These are phyloP conservation scores for Calvadosia cruxmelitensis DNA, from an alignment of 30 jellyfish, hydroid and myxozoan genomes.

Conservation along the genomic window DNA sequence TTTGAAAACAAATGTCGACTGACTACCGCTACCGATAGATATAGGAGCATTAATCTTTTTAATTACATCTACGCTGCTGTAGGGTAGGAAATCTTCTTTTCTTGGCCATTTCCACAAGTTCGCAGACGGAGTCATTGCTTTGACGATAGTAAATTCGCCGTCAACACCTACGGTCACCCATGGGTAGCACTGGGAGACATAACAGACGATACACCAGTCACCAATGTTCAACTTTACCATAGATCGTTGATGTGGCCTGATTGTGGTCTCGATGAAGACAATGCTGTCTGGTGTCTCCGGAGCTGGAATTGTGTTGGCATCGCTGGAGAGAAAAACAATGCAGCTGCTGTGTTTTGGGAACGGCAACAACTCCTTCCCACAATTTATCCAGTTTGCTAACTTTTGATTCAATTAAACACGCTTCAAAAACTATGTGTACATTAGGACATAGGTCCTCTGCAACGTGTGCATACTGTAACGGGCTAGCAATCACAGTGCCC, in stretches of 20 bases:
- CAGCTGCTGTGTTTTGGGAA: conserved; percentile 16
- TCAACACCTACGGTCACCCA: conserved; percentile 6
- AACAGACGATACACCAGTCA: conserved; percentile 22
- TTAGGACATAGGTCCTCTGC: conserved; percentile 11
- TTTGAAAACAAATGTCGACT: too few species aligned
- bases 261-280: too few species aligned
- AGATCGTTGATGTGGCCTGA: too few species aligned
- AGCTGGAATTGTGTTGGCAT: conserved; percentile 5
- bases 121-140: conserved; percentile 16
- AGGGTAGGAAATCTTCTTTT: background rate
- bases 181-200: conserved; percentile 7
- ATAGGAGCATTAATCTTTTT: conserved; percentile 13
- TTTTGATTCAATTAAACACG: conserved; percentile 7
- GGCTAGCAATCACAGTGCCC: background rate
- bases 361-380: conserved; percentile 14
- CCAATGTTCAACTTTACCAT: conserved; percentile 5
- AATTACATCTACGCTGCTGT: background rate
- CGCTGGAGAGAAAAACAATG: conserved; percentile 13
- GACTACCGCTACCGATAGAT: background rate
- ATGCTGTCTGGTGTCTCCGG: conserved; percentile 17
- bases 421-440: background rate
- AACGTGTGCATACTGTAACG: conserved; percentile 1
- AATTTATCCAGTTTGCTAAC: background rate
- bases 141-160: background rate
- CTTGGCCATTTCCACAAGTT: conserved; percentile 25